phyloP scores from a whole-genome alignment of 2,888 invertebrate species.

The Mythimna impura region DNA sequence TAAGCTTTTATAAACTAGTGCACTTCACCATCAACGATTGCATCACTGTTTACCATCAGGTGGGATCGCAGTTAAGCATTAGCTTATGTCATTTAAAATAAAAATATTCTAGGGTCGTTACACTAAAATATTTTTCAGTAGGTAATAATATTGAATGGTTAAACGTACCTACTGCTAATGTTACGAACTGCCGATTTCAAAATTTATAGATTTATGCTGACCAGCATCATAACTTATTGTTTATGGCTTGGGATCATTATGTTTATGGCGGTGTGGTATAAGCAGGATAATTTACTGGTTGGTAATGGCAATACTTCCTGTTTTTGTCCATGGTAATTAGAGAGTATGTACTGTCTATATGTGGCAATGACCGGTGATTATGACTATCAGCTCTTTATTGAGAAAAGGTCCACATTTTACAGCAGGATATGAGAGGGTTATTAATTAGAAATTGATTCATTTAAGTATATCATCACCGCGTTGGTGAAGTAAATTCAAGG shows the following conservation, averaged over 20 bases:
- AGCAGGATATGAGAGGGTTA: background rate
- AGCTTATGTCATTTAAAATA: no score
- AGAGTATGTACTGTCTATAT: background rate
- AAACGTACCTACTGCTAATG: background rate
- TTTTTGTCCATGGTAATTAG: background rate
- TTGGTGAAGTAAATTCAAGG: no score
- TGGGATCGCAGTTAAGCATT: no score
- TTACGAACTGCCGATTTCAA: constrained; percentile 6
- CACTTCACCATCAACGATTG: no score
- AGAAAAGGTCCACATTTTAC: background rate
- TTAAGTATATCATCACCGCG: background rate
- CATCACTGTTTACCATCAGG: no score
- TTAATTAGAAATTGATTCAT: background rate
- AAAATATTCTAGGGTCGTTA: no score
- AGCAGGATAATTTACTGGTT: constrained; percentile 12
- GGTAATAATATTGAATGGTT: background rate
- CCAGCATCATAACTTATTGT: constrained; percentile 28
- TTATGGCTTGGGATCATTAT: constrained; percentile 32
- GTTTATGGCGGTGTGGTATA: constrained; percentile 22
- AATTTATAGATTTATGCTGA: constrained; percentile 38
- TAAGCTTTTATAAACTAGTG: no score
- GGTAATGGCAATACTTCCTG: constrained; percentile 3
- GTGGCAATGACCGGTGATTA: background rate
- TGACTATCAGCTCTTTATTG: background rate
- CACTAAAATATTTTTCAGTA: no score